Evolutionary conservation across 2,888 invertebrate genomes (phyloP).

Genomic region (Julus scandinavius): DNA sequence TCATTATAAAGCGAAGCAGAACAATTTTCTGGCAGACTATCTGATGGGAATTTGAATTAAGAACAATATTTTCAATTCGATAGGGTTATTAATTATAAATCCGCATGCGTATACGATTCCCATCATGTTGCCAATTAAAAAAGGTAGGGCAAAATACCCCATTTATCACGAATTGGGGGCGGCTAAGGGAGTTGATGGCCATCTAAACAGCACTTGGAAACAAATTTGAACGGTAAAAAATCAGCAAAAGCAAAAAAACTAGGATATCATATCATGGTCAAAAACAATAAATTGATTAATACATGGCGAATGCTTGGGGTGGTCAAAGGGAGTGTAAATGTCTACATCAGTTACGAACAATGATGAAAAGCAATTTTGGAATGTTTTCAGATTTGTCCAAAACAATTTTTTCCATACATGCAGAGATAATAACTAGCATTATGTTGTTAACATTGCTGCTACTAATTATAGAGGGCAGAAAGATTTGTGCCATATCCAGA

Average conservation of each 20-base stretch:
- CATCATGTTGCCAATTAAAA: background rate
- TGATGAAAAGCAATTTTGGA: background rate
- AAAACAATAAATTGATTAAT: background rate
- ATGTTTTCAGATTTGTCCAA: too few relatives aligned
- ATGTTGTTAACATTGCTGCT: background rate
- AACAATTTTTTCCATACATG: background rate
- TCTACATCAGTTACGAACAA: background rate
- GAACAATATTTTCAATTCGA: conserved; percentile 6
- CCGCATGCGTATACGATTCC: background rate
- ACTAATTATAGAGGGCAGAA: background rate
- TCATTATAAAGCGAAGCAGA: background rate
- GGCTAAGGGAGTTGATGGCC: background rate
- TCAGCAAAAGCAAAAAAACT: background rate
- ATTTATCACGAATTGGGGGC: background rate
- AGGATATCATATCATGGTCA: background rate
- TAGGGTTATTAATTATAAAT: background rate
- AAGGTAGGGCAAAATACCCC: background rate
- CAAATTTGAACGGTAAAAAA: background rate
- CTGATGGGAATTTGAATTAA: background rate
- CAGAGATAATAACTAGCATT: background rate
- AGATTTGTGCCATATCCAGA: too few relatives aligned
- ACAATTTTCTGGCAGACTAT: background rate
- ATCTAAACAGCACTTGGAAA: background rate
- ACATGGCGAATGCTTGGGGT: background rate
- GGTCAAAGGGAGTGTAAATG: background rate